A percentile compares a stretch with the other conserved stretches of the same genome.
Evolutionary conservation across 2,888 invertebrate species (phyloP).

Genomic region (Dorcus hopei): DNA sequence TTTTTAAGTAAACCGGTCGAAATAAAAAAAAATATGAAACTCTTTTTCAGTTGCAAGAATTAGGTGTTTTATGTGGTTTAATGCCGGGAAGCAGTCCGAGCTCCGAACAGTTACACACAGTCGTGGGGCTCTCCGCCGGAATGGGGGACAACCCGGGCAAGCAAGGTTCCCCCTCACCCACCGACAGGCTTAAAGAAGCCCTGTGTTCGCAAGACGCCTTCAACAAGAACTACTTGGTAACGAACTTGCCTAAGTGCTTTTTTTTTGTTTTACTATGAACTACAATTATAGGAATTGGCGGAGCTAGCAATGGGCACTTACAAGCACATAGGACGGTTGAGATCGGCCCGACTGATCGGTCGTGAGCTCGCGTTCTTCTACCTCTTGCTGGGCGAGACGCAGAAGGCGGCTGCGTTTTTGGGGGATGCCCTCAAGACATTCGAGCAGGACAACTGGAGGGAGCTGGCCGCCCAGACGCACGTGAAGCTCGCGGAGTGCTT

Average conservation of each 20-base stretch:
- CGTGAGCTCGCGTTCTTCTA: conserved; percentile 89
- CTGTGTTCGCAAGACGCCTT: conserved; percentile 86
- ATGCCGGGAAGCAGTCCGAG: conserved; percentile 78
- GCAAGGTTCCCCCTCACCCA: conserved; percentile 57
- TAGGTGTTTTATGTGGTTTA: conserved; percentile 88
- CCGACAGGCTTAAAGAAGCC: conserved; percentile 84
- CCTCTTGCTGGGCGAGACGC: conserved; percentile 77
- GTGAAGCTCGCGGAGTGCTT: conserved; percentile 83
- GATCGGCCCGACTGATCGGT: conserved; percentile 86
- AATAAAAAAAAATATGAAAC: no score
- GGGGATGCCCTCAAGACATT: conserved; percentile 83
- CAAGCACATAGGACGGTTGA: conserved; percentile 78
- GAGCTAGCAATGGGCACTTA: conserved; percentile 95
- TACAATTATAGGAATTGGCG: conserved; percentile 67
- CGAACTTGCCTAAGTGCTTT: no score
- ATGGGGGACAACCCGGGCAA: conserved; percentile 73
- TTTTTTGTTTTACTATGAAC: no score
- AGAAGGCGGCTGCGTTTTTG: conserved; percentile 87
- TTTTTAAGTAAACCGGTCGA: no score
- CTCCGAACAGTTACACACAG: conserved; percentile 85
- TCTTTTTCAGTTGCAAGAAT: conserved; percentile 63
- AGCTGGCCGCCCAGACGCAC: conserved; percentile 78
- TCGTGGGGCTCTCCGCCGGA: conserved; percentile 87
- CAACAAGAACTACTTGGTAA: conserved; percentile 79
- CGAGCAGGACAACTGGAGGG: conserved; percentile 83